Evolutionary conservation across 2,888 invertebrate species (phyloP), one percentile per base, ranked within the genome.

Genomic region (Malacosoma neustria): DNA sequence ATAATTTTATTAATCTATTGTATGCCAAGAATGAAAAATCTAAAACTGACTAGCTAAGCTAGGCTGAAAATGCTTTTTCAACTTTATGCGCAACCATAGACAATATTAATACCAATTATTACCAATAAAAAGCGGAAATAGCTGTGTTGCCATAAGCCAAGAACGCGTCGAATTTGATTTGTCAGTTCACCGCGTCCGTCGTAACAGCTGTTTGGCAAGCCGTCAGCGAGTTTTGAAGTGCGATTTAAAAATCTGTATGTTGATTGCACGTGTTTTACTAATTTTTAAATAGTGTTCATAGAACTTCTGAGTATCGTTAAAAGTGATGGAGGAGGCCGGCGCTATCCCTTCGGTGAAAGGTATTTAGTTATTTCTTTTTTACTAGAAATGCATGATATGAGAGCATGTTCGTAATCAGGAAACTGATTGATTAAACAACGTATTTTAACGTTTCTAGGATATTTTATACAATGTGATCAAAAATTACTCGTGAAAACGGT

Each of bases 161-260:
- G 51, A 46, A 50, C 54, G 72, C 70, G 61, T 67, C 57, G 62
- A 54, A 64, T 72, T 72, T 61, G 54, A 68, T 67, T 68, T 80
- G 81, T 81, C 80, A 75, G 64, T 72, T 72, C 65, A 50, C 39
- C 66, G 80, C 76, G 74, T 80, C 77, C 61, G 74, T 80, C 77
- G 61, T 50, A 80, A 81, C 81, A 82, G 81, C 81, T 82, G 82
- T 74, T 80, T 73, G 22, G 70, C 55, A 59, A 54, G 63, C 57
- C 55, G 65, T 66, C n/a, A n/a, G n/a, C n/a, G n/a, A n/a, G n/a
- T n/a, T n/a, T n/a, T n/a, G n/a, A n/a, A n/a, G n/a, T n/a, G n/a
- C n/a, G n/a, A n/a, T 70, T 71, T 57, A 58, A 66, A 62, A 64
- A 58, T 54, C 44, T 31, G 52, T 54, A 51, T 50, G 57, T 57